These are phyloP conservation scores for Lasioglossum marginatum DNA, from an alignment of 2,888 invertebrate genomes.

Conservation along the genomic window DNA sequence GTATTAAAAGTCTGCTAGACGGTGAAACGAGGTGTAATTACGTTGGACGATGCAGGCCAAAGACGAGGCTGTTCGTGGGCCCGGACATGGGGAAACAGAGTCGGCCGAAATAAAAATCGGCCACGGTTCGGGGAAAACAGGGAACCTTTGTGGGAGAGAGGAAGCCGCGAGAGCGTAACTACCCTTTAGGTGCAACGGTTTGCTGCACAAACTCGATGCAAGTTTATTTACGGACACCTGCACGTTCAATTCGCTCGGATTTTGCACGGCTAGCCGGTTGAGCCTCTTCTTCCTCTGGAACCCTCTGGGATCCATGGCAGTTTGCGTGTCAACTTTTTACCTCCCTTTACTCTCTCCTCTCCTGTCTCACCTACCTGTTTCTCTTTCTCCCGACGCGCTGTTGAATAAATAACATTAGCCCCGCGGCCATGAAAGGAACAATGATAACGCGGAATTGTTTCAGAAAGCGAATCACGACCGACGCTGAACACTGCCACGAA, in stretches of 20 bases:
- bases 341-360: constrained; percentile 6
- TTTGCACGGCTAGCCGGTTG: constrained; percentile 53
- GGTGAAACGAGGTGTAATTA: constrained; percentile 54
- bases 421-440: constrained; percentile 38
- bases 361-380: background rate
- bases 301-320: constrained; percentile 23
- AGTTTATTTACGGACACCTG: constrained; percentile 79
- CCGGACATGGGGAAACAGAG: constrained; percentile 21
- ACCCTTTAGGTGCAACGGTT: constrained; percentile 75
- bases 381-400: background rate
- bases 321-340: constrained; percentile 59
- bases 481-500: constrained; percentile 20
- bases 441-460: constrained; percentile 54
- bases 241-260: constrained; percentile 69
- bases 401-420: constrained; percentile 60
- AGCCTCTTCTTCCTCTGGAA: background rate
- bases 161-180: constrained; percentile 72
- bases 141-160: constrained; percentile 61
- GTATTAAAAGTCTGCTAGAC: constrained; percentile 14
- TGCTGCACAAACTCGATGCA: constrained; percentile 73
- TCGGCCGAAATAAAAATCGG: constrained; percentile 63
- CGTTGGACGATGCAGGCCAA: constrained; percentile 53
- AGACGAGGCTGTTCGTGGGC: background rate
- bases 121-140: constrained; percentile 41
- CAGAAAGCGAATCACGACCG: constrained; percentile 47